A percentile compares a stretch with the other conserved stretches of the same genome.
phyloP scores from a whole-genome alignment of 2,113 vertebrate species.

The Rhodinocichla rosea region DNA sequence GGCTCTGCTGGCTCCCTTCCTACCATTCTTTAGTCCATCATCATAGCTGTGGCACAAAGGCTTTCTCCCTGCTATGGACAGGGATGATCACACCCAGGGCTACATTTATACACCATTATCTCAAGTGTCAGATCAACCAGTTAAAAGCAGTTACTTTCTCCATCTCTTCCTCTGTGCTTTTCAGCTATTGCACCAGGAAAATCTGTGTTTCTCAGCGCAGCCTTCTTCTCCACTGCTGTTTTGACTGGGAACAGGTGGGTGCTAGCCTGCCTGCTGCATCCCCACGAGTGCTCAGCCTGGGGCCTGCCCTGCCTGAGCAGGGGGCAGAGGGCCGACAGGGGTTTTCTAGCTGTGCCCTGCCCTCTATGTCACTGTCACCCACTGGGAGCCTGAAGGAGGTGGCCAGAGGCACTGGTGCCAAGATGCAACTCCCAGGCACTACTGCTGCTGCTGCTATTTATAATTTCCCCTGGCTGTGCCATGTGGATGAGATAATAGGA shows the following conservation, averaged over 20 bases:
- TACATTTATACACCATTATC: not conserved
- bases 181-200: not conserved
- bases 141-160: not conserved
- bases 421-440: conserved; percentile 32
- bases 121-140: not conserved
- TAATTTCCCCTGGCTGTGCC: not conserved
- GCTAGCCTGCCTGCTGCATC: not conserved
- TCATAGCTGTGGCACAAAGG: not conserved
- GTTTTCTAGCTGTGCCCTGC: not conserved
- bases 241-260: fast-evolving
- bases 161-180: not conserved
- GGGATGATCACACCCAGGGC: not conserved
- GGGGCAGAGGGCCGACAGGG: not conserved
- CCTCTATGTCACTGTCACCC: not conserved
- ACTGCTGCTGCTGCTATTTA: conserved; percentile 10
- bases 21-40: not conserved
- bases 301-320: not conserved
- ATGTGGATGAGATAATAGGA: conserved; percentile 26
- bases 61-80: not conserved
- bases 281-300: fast-evolving
- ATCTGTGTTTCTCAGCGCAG: not conserved
- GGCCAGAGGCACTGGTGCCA: not conserved
- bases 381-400: not conserved
- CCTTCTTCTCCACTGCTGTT: not conserved
- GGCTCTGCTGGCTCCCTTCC: not conserved